Evolutionary conservation across 2,888 invertebrate species (phyloP).

Genomic region (Lingula anatina): DNA sequence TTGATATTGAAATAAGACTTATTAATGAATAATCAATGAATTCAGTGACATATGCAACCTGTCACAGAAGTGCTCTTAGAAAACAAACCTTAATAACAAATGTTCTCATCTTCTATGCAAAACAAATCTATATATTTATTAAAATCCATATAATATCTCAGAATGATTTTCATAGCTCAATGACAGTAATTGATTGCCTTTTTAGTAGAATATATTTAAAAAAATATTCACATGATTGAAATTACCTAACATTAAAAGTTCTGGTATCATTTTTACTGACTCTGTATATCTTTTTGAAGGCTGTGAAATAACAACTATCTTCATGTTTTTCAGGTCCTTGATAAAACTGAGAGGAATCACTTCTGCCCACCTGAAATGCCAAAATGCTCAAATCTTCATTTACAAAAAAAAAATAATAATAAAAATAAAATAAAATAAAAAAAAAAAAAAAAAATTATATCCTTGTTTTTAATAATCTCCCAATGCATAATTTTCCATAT

Average conservation of each 20-base stretch:
- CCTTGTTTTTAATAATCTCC: background rate
- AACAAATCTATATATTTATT: too few species aligned
- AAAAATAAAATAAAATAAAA: background rate
- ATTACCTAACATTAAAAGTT: constrained; percentile 21
- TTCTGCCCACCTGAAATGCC: constrained; percentile 25
- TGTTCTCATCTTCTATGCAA: too few species aligned
- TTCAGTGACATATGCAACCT: too few species aligned
- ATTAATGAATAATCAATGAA: too few species aligned
- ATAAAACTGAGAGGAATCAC: constrained; percentile 25
- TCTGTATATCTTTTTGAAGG: constrained; percentile 26
- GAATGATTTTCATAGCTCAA: too few species aligned
- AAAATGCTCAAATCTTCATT: background rate
- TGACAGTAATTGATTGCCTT: too few species aligned
- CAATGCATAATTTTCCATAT: background rate
- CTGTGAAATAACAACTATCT: constrained; percentile 22
- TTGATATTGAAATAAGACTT: constrained; percentile 4
- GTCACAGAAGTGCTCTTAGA: too few species aligned
- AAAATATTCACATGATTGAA: background rate
- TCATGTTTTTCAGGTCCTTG: constrained; percentile 10
- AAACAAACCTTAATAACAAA: too few species aligned
- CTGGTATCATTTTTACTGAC: constrained; percentile 26
- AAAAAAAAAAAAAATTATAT: background rate
- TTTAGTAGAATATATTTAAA: background rate
- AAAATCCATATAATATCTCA: too few species aligned
- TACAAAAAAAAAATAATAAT: too few species aligned